phyloP scores from a whole-genome alignment of 2,113 vertebrate genomes.

The Laticauda laticaudata region DNA sequence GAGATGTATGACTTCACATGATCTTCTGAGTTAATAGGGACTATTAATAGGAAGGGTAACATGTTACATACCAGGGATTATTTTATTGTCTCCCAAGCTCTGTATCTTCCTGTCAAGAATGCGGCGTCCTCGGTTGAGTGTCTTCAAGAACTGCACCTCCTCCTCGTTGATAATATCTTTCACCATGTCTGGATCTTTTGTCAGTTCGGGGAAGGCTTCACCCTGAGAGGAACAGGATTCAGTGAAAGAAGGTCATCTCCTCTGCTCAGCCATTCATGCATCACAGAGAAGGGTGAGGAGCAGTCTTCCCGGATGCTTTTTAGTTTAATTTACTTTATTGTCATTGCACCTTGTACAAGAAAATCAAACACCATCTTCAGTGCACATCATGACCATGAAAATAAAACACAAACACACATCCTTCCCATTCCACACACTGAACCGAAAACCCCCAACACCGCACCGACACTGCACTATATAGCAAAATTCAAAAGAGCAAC shows the following conservation, averaged over 20 bases:
- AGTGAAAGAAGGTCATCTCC: background rate
- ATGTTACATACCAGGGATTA: conserved; percentile 82
- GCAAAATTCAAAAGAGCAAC: no score
- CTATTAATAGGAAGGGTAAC: background rate
- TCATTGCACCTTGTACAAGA: no score
- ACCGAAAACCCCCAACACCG: no score
- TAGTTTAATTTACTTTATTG: background rate
- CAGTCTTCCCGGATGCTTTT: background rate
- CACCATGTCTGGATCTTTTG: conserved; percentile 95
- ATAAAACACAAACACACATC: no score
- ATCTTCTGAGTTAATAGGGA: background rate
- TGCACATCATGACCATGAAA: no score
- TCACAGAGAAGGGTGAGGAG: background rate
- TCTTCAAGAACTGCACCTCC: conserved; percentile 95
- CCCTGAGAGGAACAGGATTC: conserved; percentile 73
- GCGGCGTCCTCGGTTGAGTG: conserved; percentile 91
- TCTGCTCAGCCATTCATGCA: no score
- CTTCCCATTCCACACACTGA: no score
- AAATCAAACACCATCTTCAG: no score
- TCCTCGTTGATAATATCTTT: conserved; percentile 98
- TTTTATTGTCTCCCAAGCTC: conserved; percentile 84
- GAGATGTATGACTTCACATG: background rate
- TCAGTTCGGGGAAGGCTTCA: conserved; percentile 92
- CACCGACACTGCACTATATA: no score
- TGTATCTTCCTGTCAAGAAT: conserved; percentile 96